Percentiles rank a stretch among this genome's conserved stretches.
Conservation (phyloP, 2,113 vertebrate species). For the Sylvicapra grimmia region DNA sequence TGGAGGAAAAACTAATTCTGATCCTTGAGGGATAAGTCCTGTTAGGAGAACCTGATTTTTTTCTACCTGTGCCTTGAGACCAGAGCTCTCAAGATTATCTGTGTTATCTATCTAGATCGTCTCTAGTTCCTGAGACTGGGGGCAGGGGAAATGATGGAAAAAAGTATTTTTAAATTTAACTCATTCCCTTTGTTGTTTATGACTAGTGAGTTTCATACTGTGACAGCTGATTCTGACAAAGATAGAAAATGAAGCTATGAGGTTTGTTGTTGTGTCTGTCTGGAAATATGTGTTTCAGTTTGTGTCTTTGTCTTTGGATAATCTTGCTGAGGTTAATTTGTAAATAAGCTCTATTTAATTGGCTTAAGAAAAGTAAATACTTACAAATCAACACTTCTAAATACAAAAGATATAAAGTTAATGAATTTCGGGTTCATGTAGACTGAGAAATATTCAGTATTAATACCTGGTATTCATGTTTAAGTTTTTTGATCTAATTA, state of each 20-base stretch:
- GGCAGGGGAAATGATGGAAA: background rate
- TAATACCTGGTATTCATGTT: background rate
- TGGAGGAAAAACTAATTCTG: background rate
- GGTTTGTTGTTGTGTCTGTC: background rate
- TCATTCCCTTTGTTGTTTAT: background rate
- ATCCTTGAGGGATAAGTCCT: background rate
- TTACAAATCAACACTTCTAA: background rate
- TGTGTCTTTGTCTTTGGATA: background rate
- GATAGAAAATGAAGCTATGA: background rate
- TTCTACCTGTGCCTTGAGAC: no score
- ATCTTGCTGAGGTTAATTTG: background rate
- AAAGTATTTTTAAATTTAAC: background rate
- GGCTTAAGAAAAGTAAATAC: background rate
- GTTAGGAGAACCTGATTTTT: background rate
- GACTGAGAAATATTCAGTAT: background rate
- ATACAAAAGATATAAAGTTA: background rate
- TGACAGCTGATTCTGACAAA: background rate
- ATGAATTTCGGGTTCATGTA: background rate
- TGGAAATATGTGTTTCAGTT: background rate
- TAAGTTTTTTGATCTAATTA: background rate
- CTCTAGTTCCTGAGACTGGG: background rate
- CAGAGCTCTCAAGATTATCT: background rate
- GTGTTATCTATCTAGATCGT: background rate
- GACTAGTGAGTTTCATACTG: background rate
- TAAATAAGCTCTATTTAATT: background rate